Evolutionary conservation across 2,888 invertebrate genomes (phyloP), one percentile per base, ranked within the genome.

Genomic region (Athalia cordata): DNA sequence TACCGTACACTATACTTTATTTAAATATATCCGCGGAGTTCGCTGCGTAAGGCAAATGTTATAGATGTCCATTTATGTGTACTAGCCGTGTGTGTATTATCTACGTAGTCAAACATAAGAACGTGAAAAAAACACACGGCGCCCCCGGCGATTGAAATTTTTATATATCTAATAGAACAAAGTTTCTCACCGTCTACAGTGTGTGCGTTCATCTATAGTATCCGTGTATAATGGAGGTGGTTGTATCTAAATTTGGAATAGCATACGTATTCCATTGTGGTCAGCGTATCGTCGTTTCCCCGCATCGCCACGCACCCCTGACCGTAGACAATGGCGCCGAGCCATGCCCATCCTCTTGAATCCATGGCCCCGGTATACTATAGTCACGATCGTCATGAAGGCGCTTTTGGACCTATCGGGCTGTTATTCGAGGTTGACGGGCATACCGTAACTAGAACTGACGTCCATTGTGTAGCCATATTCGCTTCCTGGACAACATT

Each of bases 361-460:
- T 47, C 50, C 75, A 62, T 45, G 72, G 61, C 47, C 55, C 67
- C 9, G 13, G 15, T 13, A 43, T 55, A 9, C 72, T 47, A 59
- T 45, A 57, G 59, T 68, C 52, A 68, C 52, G 43, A 72, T 72
- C 72, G 72, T 72, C 72, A 72, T 72, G 72, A 72, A 72, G 72
- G 72, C 72, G 72, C 72, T 72, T 72, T 72, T 59, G 59, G 72
- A 75, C 64, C 62, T 62, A 75, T 75, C 49, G 75, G 50, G 15
- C 75, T 75, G 75, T 75, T 75, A 75, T 82, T 84, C 82, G 82
- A 85, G 82, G 80, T 84, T 86, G 85, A 87, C 84, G 87, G 85
- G 85, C 86, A 84, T 87, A 85, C 86, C 86, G 86, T 87, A 87
- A 87, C 86, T 84, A 85, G 86, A 87, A 85, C 87, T 86, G 88